Evolutionary conservation across 2,888 invertebrate species (phyloP).

Genomic region (Lottia gigantea): DNA sequence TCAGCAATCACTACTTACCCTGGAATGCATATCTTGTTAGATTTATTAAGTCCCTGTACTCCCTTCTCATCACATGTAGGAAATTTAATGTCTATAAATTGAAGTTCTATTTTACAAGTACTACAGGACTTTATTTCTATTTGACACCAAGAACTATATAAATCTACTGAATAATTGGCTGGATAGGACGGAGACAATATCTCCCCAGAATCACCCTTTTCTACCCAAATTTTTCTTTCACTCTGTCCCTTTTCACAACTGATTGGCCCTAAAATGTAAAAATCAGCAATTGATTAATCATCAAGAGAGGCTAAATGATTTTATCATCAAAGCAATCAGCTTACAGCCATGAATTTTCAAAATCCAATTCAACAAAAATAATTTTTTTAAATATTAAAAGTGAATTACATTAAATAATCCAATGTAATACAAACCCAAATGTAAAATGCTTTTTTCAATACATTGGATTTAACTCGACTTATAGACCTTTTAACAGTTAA

Average conservation of each 20-base stretch:
- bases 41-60: not conserved
- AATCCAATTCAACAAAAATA: too few relatives aligned
- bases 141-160: conserved; percentile 50
- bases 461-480: too few relatives aligned
- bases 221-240: conserved; percentile 39
- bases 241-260: conserved; percentile 36
- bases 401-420: too few relatives aligned
- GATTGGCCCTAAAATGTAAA: conserved; percentile 36
- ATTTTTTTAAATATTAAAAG: too few relatives aligned
- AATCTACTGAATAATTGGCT: conserved; percentile 38
- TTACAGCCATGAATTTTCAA: too few relatives aligned
- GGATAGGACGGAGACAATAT: conserved; percentile 49
- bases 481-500: too few relatives aligned
- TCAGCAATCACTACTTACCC: conserved; percentile 38
- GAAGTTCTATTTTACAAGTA: conserved; percentile 53
- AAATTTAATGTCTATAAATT: conserved; percentile 46
- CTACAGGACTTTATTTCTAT: conserved; percentile 54
- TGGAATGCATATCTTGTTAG: conserved; percentile 38
- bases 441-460: too few relatives aligned
- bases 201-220: conserved; percentile 51
- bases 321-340: too few relatives aligned
- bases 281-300: too few relatives aligned
- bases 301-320: too few relatives aligned
- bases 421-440: too few relatives aligned
- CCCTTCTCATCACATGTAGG: conserved; percentile 39